Conservation (phyloP, 2,888 invertebrate genomes). For the Callyntrura guangdongensis region DNA sequence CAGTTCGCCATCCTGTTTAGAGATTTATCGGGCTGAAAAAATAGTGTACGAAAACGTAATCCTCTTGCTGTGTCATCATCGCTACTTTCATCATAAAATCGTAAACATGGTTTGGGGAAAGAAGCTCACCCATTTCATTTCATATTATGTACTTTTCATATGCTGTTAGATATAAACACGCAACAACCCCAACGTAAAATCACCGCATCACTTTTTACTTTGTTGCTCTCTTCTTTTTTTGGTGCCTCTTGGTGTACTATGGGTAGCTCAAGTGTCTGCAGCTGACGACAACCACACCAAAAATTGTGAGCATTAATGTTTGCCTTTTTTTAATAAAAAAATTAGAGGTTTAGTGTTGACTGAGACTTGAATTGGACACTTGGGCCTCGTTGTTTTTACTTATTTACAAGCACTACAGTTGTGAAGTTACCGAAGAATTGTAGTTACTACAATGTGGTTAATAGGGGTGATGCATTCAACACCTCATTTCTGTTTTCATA, state of each 20-base stretch:
- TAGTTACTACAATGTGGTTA: not conserved
- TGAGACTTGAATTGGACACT: not conserved
- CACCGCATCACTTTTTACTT: not conserved
- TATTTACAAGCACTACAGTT: not conserved
- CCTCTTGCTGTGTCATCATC: conserved; percentile 58
- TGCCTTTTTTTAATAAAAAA: not conserved
- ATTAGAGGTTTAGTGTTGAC: not conserved
- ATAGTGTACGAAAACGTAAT: conserved; percentile 59
- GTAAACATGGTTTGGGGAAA: not conserved
- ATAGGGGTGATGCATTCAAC: conserved; percentile 27
- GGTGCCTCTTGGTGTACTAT: not conserved
- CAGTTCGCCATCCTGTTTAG: not conserved
- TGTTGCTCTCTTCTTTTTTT: conserved; percentile 11
- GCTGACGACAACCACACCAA: conserved; percentile 56
- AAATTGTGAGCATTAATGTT: not conserved
- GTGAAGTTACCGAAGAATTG: not conserved
- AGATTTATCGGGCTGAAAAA: conserved; percentile 57
- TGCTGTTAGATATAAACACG: not conserved
- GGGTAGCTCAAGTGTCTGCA: conserved; percentile 71
- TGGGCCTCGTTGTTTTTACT: conserved; percentile 5
- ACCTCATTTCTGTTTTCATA: not conserved
- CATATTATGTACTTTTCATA: not conserved
- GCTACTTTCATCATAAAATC: not conserved
- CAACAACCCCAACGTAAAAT: conserved; percentile 7
- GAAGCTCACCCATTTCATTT: not conserved